These are phyloP conservation scores for Mylabris phalerata DNA, from an alignment of 1,140 invertebrate genomes.

Conservation along the genomic window DNA sequence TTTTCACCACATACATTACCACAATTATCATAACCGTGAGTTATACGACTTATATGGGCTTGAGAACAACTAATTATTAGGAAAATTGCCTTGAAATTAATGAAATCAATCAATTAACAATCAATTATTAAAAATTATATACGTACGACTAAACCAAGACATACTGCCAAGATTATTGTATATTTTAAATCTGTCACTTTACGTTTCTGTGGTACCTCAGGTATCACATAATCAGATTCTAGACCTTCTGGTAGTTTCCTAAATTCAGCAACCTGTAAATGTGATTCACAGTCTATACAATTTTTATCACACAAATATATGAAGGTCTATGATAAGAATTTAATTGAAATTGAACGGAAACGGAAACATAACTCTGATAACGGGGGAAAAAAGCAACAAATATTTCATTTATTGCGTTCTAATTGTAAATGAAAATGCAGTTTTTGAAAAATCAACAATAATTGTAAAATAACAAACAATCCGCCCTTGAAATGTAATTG, in stretches of 20 bases:
- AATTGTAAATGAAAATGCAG: no score
- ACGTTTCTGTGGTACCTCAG: slow-evolving; percentile 23
- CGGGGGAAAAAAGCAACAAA: no score
- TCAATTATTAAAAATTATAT: not conserved
- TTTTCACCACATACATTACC: slow-evolving; percentile 24
- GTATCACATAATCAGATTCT: slow-evolving; percentile 13
- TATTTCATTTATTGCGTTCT: no score
- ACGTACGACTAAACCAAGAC: slow-evolving; percentile 21
- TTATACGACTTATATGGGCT: slow-evolving; percentile 18
- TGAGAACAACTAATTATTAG: slow-evolving; percentile 13
- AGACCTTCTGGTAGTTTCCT: not conserved
- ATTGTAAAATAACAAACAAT: no score
- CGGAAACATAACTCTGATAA: no score
- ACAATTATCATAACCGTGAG: slow-evolving; percentile 24
- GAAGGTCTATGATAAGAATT: no score
- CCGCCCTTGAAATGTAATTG: no score
- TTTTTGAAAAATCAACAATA: no score
- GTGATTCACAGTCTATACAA: no score
- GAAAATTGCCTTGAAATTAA: slow-evolving; percentile 13
- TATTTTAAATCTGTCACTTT: slow-evolving; percentile 24
- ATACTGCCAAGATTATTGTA: slow-evolving; percentile 12
- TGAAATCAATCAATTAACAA: not conserved
- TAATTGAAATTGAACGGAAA: no score
- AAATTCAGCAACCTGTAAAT: slow-evolving; percentile 8
- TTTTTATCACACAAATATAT: no score